Evolutionary conservation across 2,888 invertebrate genomes (phyloP).

Genomic region (Orthonevra nobilis): DNA sequence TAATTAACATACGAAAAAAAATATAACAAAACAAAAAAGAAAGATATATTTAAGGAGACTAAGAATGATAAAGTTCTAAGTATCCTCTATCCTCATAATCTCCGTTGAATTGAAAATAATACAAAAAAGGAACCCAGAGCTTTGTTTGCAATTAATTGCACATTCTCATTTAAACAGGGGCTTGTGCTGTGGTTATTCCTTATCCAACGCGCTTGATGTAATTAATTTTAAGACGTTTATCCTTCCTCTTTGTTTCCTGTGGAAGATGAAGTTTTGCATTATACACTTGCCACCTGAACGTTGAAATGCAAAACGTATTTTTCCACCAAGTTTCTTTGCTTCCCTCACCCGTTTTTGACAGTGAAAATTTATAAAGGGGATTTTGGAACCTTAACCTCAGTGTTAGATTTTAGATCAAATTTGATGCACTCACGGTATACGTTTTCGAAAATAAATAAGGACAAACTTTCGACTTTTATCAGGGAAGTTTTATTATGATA

Average conservation of each 20-base stretch:
- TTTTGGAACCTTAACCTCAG: no score
- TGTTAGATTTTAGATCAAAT: no score
- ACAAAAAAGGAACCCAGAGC: slow-evolving; percentile 7
- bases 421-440: no score
- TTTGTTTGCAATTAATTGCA: slow-evolving; percentile 50
- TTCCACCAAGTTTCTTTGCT: neutral
- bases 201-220: slow-evolving; percentile 36
- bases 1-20: slow-evolving; percentile 31
- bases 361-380: slow-evolving; percentile 3
- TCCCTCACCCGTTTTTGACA: neutral
- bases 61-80: no score
- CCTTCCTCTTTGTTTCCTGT: slow-evolving; percentile 46
- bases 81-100: no score
- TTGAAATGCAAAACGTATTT: slow-evolving; percentile 57
- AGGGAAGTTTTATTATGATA: no score
- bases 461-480: no score
- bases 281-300: slow-evolving; percentile 57
- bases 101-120: slow-evolving; percentile 87
- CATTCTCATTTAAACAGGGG: neutral
- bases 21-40: slow-evolving; percentile 25
- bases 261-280: slow-evolving; percentile 61
- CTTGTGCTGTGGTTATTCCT: slow-evolving; percentile 13
- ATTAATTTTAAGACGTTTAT: slow-evolving; percentile 68
- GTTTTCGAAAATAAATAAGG: no score
- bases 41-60: slow-evolving; percentile 36